These are phyloP conservation scores for Ormyrus rosae DNA, from an alignment of 2,888 invertebrate species.

Conservation along the genomic window DNA sequence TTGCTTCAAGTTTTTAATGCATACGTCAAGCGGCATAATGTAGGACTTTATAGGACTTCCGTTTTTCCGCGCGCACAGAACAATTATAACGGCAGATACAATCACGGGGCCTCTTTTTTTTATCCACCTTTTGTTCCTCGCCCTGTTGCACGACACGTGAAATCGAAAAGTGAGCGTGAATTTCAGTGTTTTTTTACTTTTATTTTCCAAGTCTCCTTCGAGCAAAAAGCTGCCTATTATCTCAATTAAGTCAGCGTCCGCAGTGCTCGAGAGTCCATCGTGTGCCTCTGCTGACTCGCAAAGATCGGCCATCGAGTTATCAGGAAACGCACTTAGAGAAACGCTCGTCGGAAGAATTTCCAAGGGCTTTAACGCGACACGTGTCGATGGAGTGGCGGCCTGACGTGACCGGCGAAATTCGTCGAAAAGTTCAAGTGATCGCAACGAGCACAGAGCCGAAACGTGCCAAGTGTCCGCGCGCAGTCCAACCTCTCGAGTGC, in stretches of 20 bases:
- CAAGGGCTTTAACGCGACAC: slow-evolving; percentile 9
- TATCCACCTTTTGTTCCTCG: slow-evolving; percentile 33
- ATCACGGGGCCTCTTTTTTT: slow-evolving; percentile 13
- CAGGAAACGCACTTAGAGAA: background rate
- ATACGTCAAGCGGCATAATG: background rate
- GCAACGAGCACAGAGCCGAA: background rate
- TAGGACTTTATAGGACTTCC: background rate
- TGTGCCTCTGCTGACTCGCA: slow-evolving; percentile 11
- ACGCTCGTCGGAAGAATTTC: slow-evolving; percentile 11
- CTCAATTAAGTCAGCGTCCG: no score
- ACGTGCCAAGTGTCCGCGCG: slow-evolving; percentile 49
- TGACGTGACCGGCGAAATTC: slow-evolving; percentile 12
- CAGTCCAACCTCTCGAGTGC: background rate
- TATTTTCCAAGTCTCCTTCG: background rate
- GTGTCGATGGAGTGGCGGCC: slow-evolving; percentile 32
- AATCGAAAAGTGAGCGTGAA: background rate
- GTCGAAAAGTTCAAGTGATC: slow-evolving; percentile 2
- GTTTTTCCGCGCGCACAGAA: slow-evolving; percentile 1
- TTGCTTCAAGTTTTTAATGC: no score
- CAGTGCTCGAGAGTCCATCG: no score
- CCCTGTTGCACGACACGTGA: no score
- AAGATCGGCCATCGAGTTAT: background rate
- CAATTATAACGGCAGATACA: slow-evolving; percentile 45
- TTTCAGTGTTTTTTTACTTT: background rate
- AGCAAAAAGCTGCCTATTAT: background rate